Base-by-base conservation (phyloP, 2,113 vertebrate species). In the Nibea albiflora region DNA sequence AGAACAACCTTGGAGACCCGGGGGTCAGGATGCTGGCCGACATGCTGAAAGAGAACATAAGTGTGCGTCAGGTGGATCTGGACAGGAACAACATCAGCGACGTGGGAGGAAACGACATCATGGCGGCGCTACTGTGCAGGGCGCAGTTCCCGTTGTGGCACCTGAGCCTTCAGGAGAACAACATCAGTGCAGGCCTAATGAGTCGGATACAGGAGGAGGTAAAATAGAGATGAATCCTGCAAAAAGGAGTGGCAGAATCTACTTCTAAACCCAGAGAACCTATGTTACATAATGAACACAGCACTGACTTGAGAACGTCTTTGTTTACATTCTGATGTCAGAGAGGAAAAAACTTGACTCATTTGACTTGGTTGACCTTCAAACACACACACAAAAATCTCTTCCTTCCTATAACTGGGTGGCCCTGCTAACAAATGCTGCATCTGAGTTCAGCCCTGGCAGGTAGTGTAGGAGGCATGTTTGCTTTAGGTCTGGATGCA, bases 141-240 rank as follows among this genome's bases (percentile, higher is more conserved):
- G 80, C 56, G 0, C 80, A 83, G 64, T 58, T 81, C 44, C 86
- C 92, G 0, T 81, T 96, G 60, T 85, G 69, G 22, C 85, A 93
- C 42, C 89, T 95, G 75, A 96, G 95, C 84, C 90, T 96, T 7
- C 88, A 94, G 26, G 92, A 93, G 56, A 96, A 96, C 80, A 57
- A 78, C 68, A 93, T 96, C 83, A 95, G 94, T 15, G 70, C 42
- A 0, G 90, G 88, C 22, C 88, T 95, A 12, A 92, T 95, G 88
- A 91, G 80, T 2, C 90, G 91, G 75, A 94, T 96, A 84, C 88
- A 93, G 50, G 85, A 93, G 61, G 81, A 92, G 75, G 85, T 96
- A 0, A 85, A 89, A 80, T 12, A 16, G 2, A 70, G 52, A 66
- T 86, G 49, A 92, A 68, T 69, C 24, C 26, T 26, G 71, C 19